These are phyloP conservation scores for Tetramorium parvispinum DNA, from an alignment of 1,140 invertebrate species.

Conservation along the genomic window DNA sequence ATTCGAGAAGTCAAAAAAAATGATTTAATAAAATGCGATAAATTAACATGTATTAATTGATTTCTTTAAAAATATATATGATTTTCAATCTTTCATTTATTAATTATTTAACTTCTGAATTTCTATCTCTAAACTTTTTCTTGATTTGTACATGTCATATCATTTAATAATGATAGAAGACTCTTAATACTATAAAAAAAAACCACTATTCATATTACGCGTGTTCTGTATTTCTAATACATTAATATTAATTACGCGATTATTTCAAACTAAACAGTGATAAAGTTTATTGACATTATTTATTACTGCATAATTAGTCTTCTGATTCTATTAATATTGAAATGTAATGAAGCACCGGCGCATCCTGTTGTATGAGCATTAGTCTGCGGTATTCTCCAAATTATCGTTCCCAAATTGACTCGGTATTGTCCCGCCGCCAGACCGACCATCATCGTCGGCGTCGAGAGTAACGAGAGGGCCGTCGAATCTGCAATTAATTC, in stretches of 20 bases:
- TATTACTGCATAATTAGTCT: conserved; percentile 7
- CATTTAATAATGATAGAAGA: not conserved
- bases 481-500: not conserved
- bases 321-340: not conserved
- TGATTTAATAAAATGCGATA: not conserved
- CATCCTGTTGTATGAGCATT: not conserved
- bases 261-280: not conserved
- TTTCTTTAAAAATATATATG: not conserved
- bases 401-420: not conserved
- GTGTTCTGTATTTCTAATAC: not conserved
- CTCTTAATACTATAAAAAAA: not conserved
- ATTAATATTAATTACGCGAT: not conserved
- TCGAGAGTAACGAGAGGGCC: not conserved
- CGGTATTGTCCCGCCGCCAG: not conserved
- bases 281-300: conserved; percentile 10
- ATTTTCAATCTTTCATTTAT: not conserved
- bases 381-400: not conserved
- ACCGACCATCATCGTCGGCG: not conserved
- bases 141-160: not conserved
- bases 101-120: not conserved
- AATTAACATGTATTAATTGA: not conserved
- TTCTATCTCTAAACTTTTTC: not conserved
- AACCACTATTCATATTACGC: not conserved
- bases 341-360: not conserved
- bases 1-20: too few species aligned